phyloP scores from a whole-genome alignment of 2,113 vertebrate genomes.

The Chlamydotis undulata region DNA sequence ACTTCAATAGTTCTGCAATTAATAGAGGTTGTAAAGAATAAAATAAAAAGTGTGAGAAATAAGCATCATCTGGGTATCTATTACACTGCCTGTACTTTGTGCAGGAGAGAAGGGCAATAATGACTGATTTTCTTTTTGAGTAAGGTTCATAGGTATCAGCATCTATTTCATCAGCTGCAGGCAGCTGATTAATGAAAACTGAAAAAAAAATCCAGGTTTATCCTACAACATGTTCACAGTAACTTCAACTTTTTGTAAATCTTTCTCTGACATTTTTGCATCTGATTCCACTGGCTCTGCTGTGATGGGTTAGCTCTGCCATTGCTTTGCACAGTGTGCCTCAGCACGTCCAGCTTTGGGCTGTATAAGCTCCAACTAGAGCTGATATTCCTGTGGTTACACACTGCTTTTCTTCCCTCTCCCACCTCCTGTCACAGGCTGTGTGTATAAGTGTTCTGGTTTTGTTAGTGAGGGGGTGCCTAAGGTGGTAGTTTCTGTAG shows the following conservation, averaged over 20 bases:
- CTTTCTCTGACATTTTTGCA: neutral
- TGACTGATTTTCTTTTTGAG: neutral
- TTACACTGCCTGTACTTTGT: neutral
- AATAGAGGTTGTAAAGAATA: neutral
- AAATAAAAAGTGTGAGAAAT: fast-evolving
- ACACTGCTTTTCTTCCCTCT: neutral
- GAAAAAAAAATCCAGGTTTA: neutral
- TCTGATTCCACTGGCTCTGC: neutral
- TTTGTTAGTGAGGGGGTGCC: too few species aligned
- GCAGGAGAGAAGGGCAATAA: neutral
- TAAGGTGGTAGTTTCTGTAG: too few species aligned
- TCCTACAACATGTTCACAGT: fast-evolving
- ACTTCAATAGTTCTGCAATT: neutral
- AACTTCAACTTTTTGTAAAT: neutral
- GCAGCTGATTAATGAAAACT: neutral
- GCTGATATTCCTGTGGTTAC: neutral
- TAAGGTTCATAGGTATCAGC: neutral
- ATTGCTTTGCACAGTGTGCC: fast-evolving
- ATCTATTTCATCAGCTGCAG: neutral
- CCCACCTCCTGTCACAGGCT: neutral
- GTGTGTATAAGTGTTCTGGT: neutral
- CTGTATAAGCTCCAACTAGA: neutral
- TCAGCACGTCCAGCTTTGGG: neutral
- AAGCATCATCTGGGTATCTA: neutral
- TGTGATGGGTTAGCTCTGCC: neutral